These are phyloP conservation scores for Parascotia fuliginaria DNA, from an alignment of 2,888 invertebrate genomes.

Conservation along the genomic window DNA sequence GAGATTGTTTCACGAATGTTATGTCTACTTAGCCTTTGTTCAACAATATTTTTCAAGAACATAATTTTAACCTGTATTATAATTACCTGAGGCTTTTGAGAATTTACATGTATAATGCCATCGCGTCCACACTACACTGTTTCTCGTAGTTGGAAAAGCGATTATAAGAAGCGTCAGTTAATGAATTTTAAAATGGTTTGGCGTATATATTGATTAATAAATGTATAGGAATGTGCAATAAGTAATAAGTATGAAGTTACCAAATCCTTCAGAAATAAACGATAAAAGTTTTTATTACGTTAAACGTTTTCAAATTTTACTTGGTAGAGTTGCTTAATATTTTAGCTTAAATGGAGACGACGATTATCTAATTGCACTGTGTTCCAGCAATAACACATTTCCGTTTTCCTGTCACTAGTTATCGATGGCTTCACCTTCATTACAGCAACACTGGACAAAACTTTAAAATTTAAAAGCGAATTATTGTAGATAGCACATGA, in stretches of 20 bases:
- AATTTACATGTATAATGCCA: conserved; percentile 29
- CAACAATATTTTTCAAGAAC: conserved; percentile 9
- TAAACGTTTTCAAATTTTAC: no score
- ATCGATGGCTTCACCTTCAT: no score
- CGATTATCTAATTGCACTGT: no score
- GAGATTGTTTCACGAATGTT: conserved; percentile 20
- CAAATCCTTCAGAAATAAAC: not conserved
- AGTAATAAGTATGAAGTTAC: not conserved
- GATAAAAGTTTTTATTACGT: not conserved
- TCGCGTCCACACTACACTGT: conserved; percentile 10
- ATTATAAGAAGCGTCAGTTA: not conserved
- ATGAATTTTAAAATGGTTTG: not conserved
- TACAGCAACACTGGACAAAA: no score
- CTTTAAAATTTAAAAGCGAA: no score
- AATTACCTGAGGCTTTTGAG: conserved; percentile 22
- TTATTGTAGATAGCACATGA: no score
- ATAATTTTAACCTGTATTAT: conserved; percentile 16
- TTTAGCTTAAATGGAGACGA: no score
- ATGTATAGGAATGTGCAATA: not conserved
- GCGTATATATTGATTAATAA: not conserved
- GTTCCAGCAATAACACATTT: no score
- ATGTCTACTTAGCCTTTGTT: conserved; percentile 13
- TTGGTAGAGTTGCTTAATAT: no score
- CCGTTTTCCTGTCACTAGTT: no score
- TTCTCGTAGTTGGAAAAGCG: conserved; percentile 5